Evolutionary conservation across 2,113 vertebrate genomes (phyloP).

Genomic region (Tenrec ecaudatus): DNA sequence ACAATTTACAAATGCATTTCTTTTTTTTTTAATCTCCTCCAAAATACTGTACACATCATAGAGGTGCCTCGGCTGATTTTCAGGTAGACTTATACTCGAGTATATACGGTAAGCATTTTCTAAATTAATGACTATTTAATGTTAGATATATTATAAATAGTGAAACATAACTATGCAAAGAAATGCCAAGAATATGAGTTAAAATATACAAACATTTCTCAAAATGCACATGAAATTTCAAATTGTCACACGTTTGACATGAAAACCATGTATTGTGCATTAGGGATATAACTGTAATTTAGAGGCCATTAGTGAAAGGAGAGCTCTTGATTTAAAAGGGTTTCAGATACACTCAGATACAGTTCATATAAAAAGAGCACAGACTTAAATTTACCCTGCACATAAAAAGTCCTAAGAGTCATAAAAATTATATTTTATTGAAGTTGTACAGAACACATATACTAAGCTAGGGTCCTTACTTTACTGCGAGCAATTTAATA

Average conservation of each 20-base stretch:
- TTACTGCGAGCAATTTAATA: conserved; percentile 70
- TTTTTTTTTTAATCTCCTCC: not conserved
- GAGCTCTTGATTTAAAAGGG: conserved; percentile 31
- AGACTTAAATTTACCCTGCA: conserved; percentile 34
- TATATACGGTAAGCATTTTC: conserved; percentile 2
- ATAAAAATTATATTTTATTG: conserved; percentile 51
- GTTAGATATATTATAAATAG: not conserved
- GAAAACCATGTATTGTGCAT: not conserved
- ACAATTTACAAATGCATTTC: no score
- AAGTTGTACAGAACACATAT: conserved; percentile 56
- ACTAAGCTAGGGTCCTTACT: conserved; percentile 47
- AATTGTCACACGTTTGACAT: not conserved
- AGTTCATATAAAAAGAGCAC: conserved; percentile 17
- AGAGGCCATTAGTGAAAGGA: not conserved
- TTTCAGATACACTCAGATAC: conserved; percentile 31
- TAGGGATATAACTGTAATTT: not conserved
- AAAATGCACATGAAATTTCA: not conserved
- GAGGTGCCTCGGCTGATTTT: not conserved
- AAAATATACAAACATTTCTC: not conserved
- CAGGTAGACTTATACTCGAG: no score
- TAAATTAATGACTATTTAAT: conserved; percentile 8
- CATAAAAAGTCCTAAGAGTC: conserved; percentile 33
- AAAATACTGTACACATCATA: not conserved
- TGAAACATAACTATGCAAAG: conserved; percentile 15
- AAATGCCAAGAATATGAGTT: conserved; percentile 15